A percentile compares a stretch with the other conserved stretches of the same genome.
Evolutionary conservation across 2,888 invertebrate species (phyloP).

Genomic region (Cephalotes varians): DNA sequence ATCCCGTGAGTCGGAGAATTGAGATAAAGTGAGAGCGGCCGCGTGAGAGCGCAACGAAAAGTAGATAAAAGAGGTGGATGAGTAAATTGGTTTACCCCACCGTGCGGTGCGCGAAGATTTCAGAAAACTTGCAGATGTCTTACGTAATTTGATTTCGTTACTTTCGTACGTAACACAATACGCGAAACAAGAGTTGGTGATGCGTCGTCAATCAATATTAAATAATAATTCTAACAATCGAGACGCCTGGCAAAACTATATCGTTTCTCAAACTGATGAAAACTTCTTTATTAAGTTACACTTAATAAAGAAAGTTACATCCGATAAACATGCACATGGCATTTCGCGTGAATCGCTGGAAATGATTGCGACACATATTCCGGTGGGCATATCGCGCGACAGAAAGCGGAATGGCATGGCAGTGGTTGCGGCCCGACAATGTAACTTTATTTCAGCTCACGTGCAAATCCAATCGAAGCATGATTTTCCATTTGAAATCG

Average conservation of each 20-base stretch:
- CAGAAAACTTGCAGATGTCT: neutral
- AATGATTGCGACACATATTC: constrained; percentile 66
- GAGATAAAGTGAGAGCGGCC: constrained; percentile 53
- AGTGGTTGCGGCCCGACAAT: constrained; percentile 58
- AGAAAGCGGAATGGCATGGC: constrained; percentile 15
- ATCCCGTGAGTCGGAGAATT: constrained; percentile 36
- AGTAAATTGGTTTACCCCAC: constrained; percentile 31
- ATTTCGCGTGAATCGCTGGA: neutral
- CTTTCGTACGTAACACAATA: neutral
- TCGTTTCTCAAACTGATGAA: neutral
- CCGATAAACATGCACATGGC: too few species aligned
- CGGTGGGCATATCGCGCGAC: constrained; percentile 59
- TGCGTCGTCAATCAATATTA: neutral
- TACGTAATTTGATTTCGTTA: constrained; percentile 10
- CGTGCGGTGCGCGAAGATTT: constrained; percentile 12
- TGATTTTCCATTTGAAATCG: constrained; percentile 85
- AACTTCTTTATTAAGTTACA: neutral
- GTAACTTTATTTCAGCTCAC: constrained; percentile 83
- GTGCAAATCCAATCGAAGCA: constrained; percentile 83
- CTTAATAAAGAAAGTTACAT: neutral
- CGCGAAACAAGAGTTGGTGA: neutral
- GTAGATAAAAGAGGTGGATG: constrained; percentile 41
- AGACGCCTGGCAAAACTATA: neutral
- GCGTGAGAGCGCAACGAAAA: constrained; percentile 38
- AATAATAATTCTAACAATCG: neutral